A percentile compares a stretch with the other conserved stretches of the same genome.
phyloP scores from a whole-genome alignment of 2,113 vertebrate species.

The Tachysurus fulvidraco region DNA sequence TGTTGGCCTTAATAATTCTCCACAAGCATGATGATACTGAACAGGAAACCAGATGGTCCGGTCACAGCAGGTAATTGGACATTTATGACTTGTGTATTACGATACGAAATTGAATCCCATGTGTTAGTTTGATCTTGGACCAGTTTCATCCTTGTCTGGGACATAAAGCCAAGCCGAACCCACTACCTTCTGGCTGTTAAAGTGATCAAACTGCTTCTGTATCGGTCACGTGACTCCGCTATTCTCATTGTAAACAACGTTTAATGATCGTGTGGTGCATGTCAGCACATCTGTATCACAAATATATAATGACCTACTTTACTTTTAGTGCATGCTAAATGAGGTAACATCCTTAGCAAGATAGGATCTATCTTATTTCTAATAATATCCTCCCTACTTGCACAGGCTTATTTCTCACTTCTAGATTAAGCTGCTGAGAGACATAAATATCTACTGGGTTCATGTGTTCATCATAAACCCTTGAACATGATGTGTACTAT shows the following conservation, averaged over 20 bases:
- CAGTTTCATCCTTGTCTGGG: not conserved
- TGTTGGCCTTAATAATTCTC: constrained; percentile 64
- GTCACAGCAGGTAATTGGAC: constrained; percentile 78
- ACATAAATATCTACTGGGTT: not conserved
- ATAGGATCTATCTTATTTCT: not conserved
- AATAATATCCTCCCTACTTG: not conserved
- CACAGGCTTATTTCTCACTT: not conserved
- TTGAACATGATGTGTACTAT: not conserved
- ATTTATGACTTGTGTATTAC: constrained; percentile 6
- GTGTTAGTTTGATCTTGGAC: constrained; percentile 17
- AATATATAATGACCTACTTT: not conserved
- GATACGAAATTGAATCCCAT: constrained; percentile 17
- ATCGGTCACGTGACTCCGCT: not conserved
- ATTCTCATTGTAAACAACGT: not conserved
- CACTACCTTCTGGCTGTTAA: not conserved
- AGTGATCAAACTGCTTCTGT: not conserved
- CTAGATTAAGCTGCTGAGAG: not conserved
- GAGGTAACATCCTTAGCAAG: not conserved
- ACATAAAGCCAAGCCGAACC: not conserved
- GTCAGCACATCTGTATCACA: not conserved
- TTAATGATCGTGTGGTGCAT: not conserved
- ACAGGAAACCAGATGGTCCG: constrained; percentile 84
- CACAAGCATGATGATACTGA: constrained; percentile 82
- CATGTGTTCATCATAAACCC: not conserved
- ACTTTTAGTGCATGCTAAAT: not conserved